phyloP scores from a whole-genome alignment of 1,140 invertebrate genomes.

The Venturia canescens region DNA sequence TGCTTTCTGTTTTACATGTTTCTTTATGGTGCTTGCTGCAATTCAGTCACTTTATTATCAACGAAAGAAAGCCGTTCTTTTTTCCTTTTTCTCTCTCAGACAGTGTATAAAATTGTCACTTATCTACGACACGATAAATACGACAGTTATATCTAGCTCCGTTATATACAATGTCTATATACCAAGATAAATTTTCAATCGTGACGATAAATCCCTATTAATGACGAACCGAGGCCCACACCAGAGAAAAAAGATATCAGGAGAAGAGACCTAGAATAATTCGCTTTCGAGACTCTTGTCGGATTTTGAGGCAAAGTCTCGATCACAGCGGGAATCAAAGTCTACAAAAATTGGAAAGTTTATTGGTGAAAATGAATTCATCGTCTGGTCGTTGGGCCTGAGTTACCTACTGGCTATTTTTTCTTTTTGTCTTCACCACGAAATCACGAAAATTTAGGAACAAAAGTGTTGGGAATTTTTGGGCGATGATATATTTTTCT shows the following conservation, averaged over 20 bases:
- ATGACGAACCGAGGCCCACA: neutral
- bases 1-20: neutral
- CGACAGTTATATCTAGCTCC: conserved; percentile 52
- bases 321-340: conserved; percentile 11
- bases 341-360: neutral
- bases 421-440: conserved; percentile 5
- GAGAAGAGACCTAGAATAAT: neutral
- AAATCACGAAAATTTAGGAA: conserved; percentile 32
- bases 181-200: conserved; percentile 46
- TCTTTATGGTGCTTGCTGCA: neutral
- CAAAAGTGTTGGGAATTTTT: conserved; percentile 36
- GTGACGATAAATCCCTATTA: conserved; percentile 22
- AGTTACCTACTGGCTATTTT: neutral
- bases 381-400: conserved; percentile 7
- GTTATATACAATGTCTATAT: conserved; percentile 56
- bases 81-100: conserved; percentile 44
- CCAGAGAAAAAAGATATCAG: conserved; percentile 7
- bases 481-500: conserved; percentile 20
- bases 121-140: conserved; percentile 54
- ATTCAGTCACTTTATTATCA: neutral
- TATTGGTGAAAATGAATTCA: neutral
- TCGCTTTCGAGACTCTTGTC: neutral
- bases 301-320: neutral
- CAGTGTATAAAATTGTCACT: conserved; percentile 50
- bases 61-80: neutral